phyloP scores from a whole-genome alignment of 2,888 invertebrate genomes.

The Diplolepis rosae region DNA sequence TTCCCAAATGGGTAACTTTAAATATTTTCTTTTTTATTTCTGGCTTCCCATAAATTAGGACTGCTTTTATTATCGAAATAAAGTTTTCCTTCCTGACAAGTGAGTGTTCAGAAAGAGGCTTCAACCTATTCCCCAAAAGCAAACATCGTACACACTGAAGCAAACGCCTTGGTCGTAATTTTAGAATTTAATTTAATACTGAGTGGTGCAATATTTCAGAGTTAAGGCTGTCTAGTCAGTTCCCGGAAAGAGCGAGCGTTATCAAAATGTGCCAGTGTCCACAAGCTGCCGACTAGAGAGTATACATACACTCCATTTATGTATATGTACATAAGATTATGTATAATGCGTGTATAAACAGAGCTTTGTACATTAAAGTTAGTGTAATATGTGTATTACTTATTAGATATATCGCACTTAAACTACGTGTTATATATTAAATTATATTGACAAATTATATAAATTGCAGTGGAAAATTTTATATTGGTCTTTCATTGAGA shows the following conservation, averaged over 20 bases:
- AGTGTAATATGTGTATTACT: background rate
- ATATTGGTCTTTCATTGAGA: too few relatives aligned
- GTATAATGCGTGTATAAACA: background rate
- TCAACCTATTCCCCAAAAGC: constrained; percentile 24
- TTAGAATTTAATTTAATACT: constrained; percentile 31
- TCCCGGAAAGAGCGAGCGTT: constrained; percentile 23
- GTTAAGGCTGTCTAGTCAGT: constrained; percentile 30
- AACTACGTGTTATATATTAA: too few relatives aligned
- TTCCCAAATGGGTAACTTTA: background rate
- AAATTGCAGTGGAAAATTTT: too few relatives aligned
- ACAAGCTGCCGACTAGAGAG: background rate
- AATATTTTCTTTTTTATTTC: background rate
- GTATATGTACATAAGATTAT: background rate
- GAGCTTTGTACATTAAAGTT: too few relatives aligned
- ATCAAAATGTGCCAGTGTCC: constrained; percentile 29
- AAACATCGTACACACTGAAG: constrained; percentile 15
- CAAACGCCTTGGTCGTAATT: constrained; percentile 27
- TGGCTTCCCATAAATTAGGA: background rate
- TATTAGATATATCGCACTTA: background rate
- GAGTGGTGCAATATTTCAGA: constrained; percentile 31
- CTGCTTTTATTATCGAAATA: constrained; percentile 18
- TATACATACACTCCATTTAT: background rate
- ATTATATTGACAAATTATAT: too few relatives aligned
- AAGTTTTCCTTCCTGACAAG: constrained; percentile 21
- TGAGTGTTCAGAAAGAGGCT: constrained; percentile 15